Percentiles rank a stretch among this genome's conserved stretches.
phyloP scores from a whole-genome alignment of 2,797 vertebrate species.

The Passerculus sandwichensis region DNA sequence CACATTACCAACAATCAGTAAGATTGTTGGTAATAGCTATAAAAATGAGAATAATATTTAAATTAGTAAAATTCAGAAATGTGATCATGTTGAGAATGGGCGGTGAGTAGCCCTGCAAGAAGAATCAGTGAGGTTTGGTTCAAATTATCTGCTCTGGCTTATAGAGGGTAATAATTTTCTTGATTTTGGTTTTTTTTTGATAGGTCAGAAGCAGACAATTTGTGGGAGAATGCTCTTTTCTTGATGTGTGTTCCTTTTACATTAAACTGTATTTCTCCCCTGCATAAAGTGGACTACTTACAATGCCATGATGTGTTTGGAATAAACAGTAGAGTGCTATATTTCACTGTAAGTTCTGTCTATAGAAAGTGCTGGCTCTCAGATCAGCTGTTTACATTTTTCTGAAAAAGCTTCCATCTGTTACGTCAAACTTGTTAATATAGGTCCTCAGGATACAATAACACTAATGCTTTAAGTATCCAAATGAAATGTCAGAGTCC shows the following conservation, averaged over 20 bases:
- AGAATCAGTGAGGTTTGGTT: conserved; percentile 14
- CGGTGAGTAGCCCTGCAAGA: neutral
- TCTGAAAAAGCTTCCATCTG: conserved; percentile 71
- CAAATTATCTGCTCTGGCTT: neutral
- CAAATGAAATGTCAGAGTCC: conserved; percentile 65
- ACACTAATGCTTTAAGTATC: conserved; percentile 71
- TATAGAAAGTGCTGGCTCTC: conserved; percentile 59
- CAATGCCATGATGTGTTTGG: conserved; percentile 35
- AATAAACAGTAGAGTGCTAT: conserved; percentile 53
- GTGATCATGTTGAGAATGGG: neutral
- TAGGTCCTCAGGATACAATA: conserved; percentile 68
- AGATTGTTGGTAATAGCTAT: neutral
- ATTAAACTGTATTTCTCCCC: conserved; percentile 24
- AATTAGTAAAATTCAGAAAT: conserved; percentile 46
- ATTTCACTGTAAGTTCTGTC: conserved; percentile 65
- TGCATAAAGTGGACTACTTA: conserved; percentile 25
- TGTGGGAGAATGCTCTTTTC: neutral
- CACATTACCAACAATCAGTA: neutral
- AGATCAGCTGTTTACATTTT: conserved; percentile 73
- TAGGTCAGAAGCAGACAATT: neutral
- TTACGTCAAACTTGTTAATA: conserved; percentile 72
- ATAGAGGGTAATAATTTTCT: neutral
- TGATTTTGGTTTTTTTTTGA: neutral
- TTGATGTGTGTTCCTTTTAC: neutral
- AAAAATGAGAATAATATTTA: conserved; percentile 38